Conservation (phyloP, 2,113 vertebrate species). For the Melierax canorus region DNA sequence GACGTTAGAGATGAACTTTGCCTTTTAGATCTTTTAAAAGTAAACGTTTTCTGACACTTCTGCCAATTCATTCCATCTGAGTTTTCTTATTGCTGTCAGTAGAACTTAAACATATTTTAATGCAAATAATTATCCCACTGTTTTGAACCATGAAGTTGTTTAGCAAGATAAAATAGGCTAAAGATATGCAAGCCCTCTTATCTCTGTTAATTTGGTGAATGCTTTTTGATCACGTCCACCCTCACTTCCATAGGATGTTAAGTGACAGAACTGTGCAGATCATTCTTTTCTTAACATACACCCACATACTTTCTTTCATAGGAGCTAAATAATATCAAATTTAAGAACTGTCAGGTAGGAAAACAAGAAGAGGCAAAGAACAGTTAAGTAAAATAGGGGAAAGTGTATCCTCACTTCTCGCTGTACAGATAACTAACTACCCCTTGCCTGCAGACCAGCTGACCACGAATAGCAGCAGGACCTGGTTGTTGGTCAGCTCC, state of each 20-base stretch:
- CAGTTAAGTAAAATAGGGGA: not conserved
- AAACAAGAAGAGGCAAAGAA: slow-evolving; percentile 41
- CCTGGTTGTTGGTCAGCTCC: not conserved
- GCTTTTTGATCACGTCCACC: slow-evolving; percentile 64
- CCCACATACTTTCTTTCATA: slow-evolving; percentile 61
- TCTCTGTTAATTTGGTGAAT: slow-evolving; percentile 35
- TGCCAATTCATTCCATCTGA: slow-evolving; percentile 24
- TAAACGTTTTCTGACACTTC: slow-evolving; percentile 39
- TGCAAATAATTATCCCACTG: slow-evolving; percentile 39
- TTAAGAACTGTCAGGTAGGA: slow-evolving; percentile 46
- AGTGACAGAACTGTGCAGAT: slow-evolving; percentile 62
- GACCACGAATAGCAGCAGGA: not conserved
- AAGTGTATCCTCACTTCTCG: not conserved
- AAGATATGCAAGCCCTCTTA: slow-evolving; percentile 51
- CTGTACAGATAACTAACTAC: not conserved
- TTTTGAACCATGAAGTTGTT: slow-evolving; percentile 7
- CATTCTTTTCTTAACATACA: slow-evolving; percentile 66
- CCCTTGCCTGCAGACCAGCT: not conserved
- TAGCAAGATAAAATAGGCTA: slow-evolving; percentile 57
- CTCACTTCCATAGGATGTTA: slow-evolving; percentile 67
- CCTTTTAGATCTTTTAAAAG: slow-evolving; percentile 40
- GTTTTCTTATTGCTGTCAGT: slow-evolving; percentile 38
- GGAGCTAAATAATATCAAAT: slow-evolving; percentile 59
- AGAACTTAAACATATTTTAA: slow-evolving; percentile 43
- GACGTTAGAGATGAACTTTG: not conserved